Evolutionary conservation across 1,140 invertebrate genomes (phyloP).

Genomic region (Nasonia giraulti): DNA sequence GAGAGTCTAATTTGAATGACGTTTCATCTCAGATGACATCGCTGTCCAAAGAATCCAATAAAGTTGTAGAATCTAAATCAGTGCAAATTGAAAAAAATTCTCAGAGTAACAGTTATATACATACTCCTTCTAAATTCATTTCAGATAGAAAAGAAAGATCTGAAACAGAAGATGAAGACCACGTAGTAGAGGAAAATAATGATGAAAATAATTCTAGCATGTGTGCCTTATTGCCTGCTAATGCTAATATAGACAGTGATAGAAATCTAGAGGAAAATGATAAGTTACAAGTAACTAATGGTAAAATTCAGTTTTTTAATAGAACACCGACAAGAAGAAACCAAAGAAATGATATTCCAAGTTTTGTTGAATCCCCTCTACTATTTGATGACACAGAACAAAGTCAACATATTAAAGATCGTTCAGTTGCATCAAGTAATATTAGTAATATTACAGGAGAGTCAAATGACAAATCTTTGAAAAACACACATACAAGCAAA

Average conservation of each 20-base stretch:
- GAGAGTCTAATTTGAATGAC: neutral
- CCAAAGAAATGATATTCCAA: neutral
- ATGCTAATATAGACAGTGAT: neutral
- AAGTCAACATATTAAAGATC: neutral
- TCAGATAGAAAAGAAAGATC: neutral
- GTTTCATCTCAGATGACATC: neutral
- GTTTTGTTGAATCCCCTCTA: conserved; percentile 30
- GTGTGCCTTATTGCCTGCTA: neutral
- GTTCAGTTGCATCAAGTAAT: neutral
- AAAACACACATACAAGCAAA: neutral
- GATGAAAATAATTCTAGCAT: conserved; percentile 15
- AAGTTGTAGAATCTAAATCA: neutral
- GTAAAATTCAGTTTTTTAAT: neutral
- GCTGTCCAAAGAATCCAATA: too few species aligned
- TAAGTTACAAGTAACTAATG: neutral
- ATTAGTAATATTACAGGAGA: neutral
- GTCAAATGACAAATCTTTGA: neutral
- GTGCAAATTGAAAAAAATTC: neutral
- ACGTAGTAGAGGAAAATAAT: neutral
- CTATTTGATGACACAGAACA: conserved; percentile 40
- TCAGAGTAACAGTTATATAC: neutral
- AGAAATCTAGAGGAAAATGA: neutral
- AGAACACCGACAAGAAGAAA: neutral
- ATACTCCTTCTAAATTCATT: too few species aligned
- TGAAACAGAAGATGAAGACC: neutral